phyloP scores from a whole-genome alignment of 2,888 invertebrate species.

The Ectemnius cavifrons region DNA sequence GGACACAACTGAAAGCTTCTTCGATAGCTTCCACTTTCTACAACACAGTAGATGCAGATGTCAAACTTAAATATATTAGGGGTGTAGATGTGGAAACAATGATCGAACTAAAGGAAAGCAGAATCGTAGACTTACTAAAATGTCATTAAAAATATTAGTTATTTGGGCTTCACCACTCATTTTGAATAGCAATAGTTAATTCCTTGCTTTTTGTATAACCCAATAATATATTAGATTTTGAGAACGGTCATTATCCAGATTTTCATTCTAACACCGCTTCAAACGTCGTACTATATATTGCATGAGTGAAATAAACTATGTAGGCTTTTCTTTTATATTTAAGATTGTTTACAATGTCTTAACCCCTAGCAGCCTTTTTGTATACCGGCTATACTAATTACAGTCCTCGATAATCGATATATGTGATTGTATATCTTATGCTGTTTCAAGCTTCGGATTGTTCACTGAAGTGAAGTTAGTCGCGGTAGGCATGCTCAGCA shows the following conservation, averaged over 20 bases:
- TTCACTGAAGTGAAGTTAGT: too few species aligned
- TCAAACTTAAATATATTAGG: neutral
- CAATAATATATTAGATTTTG: neutral
- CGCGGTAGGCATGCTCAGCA: too few species aligned
- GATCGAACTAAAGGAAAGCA: neutral
- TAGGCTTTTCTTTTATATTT: neutral
- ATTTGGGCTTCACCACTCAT: conserved; percentile 83
- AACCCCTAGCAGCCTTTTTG: neutral
- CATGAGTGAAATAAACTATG: too few species aligned
- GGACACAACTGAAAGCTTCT: conserved; percentile 93
- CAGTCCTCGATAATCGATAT: too few species aligned
- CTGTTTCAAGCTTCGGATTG: too few species aligned
- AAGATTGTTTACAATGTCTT: neutral
- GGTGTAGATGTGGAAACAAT: neutral
- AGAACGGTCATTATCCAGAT: neutral
- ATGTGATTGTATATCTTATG: too few species aligned
- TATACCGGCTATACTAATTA: too few species aligned
- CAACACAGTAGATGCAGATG: conserved; percentile 43
- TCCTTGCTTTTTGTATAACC: neutral
- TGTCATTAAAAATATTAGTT: conserved; percentile 83
- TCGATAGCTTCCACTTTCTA: conserved; percentile 91
- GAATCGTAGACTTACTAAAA: conserved; percentile 79
- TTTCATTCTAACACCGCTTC: neutral
- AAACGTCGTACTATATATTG: too few species aligned
- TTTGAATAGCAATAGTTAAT: conserved; percentile 12